Conservation (phyloP, 2,113 vertebrate species). For the Acrocephalus arundinaceus region DNA sequence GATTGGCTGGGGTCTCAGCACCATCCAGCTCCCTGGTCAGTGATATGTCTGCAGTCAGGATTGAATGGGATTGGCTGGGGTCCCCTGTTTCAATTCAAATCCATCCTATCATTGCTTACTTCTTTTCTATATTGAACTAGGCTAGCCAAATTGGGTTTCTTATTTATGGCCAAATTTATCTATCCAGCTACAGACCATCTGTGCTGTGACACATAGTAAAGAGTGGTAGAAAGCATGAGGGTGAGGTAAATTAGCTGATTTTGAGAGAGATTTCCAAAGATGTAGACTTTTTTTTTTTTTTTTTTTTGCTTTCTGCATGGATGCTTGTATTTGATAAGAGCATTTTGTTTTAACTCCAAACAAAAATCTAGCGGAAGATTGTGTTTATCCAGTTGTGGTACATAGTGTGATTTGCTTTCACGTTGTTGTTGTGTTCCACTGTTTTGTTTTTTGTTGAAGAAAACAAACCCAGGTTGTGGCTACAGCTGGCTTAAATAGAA, state of each 20-base stretch:
- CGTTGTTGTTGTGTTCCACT: background rate
- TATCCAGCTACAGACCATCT: background rate
- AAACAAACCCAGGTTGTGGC: background rate
- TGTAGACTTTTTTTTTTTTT: too few relatives aligned
- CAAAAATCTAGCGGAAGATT: background rate
- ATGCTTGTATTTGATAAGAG: background rate
- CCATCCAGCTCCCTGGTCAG: background rate
- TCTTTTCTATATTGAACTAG: background rate
- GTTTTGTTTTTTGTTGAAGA: background rate
- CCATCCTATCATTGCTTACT: background rate
- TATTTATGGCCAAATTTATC: background rate
- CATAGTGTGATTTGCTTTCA: background rate
- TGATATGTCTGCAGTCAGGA: background rate
- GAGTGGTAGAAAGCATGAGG: background rate
- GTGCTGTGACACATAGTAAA: background rate
- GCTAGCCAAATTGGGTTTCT: background rate
- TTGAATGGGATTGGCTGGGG: background rate
- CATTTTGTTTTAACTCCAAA: background rate
- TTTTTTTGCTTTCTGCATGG: background rate
- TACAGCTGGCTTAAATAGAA: background rate
- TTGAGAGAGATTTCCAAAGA: background rate
- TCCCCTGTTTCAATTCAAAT: background rate
- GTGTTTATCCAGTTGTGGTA: background rate
- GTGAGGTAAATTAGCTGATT: background rate
- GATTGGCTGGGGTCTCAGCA: background rate